These are phyloP conservation scores for Tuberolachnus salignus DNA, from an alignment of 2,888 invertebrate species.

Conservation along the genomic window DNA sequence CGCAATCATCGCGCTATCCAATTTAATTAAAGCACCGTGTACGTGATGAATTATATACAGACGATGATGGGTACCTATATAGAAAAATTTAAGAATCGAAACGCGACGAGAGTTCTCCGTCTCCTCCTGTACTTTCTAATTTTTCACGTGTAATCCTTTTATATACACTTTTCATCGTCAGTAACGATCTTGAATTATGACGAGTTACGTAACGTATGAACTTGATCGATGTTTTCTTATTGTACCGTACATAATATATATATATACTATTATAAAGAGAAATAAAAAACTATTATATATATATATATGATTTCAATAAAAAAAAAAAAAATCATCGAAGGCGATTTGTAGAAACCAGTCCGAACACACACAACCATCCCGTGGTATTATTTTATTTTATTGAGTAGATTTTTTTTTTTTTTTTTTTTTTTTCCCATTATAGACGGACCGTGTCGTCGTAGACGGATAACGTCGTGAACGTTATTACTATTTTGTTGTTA, in stretches of 20 bases:
- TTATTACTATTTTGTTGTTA: neutral
- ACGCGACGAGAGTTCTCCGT: constrained; percentile 17
- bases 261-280: constrained; percentile 2
- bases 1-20: constrained; percentile 8
- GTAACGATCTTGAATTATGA: constrained; percentile 45
- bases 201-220: constrained; percentile 37
- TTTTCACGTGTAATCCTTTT: constrained; percentile 30
- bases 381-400: no score
- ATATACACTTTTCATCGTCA: constrained; percentile 35
- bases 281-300: no score
- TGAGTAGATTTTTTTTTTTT: no score
- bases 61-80: neutral
- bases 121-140: constrained; percentile 51
- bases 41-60: constrained; percentile 22
- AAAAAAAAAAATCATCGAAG: neutral
- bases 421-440: no score
- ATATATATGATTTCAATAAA: neutral
- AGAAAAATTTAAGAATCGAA: constrained; percentile 40
- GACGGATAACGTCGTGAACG: no score
- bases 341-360: neutral
- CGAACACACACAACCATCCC: neutral
- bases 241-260: neutral
- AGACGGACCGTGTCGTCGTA: no score
- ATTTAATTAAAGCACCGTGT: constrained; percentile 42
- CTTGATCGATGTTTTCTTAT: constrained; percentile 45